These are phyloP conservation scores for Actinia equina DNA, from an alignment of 64 coral and sea anemone species.

Conservation along the genomic window DNA sequence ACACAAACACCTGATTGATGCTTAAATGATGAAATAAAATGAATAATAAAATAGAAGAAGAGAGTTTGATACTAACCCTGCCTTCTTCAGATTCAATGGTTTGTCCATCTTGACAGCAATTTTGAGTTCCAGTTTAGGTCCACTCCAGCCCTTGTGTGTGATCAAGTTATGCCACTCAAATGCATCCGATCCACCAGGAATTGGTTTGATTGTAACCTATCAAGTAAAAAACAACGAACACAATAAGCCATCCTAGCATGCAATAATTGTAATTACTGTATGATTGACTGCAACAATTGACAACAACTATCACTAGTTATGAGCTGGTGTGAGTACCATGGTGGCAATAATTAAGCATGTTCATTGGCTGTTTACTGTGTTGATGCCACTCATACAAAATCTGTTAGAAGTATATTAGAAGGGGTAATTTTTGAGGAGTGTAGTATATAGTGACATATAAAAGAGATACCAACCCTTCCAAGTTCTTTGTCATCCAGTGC, in stretches of 20 bases:
- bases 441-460: not conserved
- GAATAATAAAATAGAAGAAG: not conserved
- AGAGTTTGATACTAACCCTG: constrained; percentile 60
- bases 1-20: not conserved
- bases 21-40: not conserved
- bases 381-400: too few species aligned
- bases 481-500: constrained; percentile 88
- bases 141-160: constrained; percentile 60
- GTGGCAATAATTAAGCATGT: not conserved
- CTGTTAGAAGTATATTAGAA: too few species aligned
- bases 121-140: constrained; percentile 76
- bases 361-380: too few species aligned
- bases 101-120: constrained; percentile 98
- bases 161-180: constrained; percentile 64
- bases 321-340: too few species aligned
- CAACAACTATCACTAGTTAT: too few species aligned
- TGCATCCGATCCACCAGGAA: constrained; percentile 71
- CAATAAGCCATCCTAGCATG: too few species aligned
- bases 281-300: too few species aligned
- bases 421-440: too few species aligned
- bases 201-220: constrained; percentile 78
- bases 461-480: constrained; percentile 57
- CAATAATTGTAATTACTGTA: too few species aligned
- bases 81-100: constrained; percentile 92
- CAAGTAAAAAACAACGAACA: not conserved